phyloP scores from a whole-genome alignment of 2,888 invertebrate genomes.

The Orchesella flavescens region DNA sequence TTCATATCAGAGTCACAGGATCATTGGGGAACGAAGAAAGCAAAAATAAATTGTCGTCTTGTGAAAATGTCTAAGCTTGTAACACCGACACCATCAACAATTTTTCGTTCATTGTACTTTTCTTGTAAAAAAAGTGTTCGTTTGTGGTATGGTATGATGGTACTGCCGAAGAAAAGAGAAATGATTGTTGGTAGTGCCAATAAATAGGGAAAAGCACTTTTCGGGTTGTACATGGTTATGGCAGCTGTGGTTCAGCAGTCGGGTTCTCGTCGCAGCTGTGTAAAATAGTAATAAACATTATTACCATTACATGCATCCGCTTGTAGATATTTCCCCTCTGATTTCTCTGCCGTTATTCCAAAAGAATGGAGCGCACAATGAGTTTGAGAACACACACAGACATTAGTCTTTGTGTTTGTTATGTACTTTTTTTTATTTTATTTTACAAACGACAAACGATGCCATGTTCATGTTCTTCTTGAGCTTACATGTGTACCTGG shows the following conservation, averaged over 20 bases:
- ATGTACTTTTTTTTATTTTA: background rate
- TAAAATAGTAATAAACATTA: conserved; percentile 42
- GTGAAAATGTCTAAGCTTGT: no score
- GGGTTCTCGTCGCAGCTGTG: conserved; percentile 32
- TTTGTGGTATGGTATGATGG: no score
- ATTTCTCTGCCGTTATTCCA: no score
- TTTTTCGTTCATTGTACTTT: background rate
- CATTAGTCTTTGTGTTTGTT: background rate
- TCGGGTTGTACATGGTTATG: conserved; percentile 20
- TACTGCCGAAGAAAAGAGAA: conserved; percentile 19
- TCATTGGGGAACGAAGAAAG: conserved; percentile 7
- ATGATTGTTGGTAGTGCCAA: conserved; percentile 24
- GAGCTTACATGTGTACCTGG: no score
- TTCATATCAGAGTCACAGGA: no score
- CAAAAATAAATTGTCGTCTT: no score
- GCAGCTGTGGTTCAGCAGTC: background rate
- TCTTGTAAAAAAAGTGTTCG: background rate
- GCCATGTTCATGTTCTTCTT: no score
- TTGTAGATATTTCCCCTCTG: background rate
- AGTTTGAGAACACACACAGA: no score
- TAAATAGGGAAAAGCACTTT: conserved; percentile 32
- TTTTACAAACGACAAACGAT: no score
- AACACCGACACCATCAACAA: no score
- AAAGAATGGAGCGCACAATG: no score
- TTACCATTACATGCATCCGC: conserved; percentile 16